phyloP scores from a whole-genome alignment of 2,113 vertebrate species.

The Charadrius vociferus region DNA sequence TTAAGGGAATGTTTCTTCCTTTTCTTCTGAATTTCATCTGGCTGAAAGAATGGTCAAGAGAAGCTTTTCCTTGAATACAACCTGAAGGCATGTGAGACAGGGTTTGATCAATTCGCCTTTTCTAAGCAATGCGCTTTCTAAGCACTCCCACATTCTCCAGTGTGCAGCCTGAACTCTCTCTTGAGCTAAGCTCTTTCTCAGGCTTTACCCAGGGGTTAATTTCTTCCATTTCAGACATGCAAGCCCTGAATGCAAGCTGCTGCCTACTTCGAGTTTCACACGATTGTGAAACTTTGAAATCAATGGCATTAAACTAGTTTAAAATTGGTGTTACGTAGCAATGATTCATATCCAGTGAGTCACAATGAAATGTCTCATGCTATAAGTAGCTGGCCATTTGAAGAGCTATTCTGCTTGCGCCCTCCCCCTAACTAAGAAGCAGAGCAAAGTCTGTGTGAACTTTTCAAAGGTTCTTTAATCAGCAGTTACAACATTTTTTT shows the following conservation, averaged over 20 bases:
- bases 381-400: background rate
- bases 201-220: background rate
- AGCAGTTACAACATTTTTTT: background rate
- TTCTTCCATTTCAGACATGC: constrained; percentile 6
- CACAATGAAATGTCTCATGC: constrained; percentile 34
- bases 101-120: background rate
- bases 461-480: constrained; percentile 20
- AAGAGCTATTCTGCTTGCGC: background rate
- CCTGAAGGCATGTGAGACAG: background rate
- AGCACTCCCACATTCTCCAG: background rate
- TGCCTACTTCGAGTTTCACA: background rate
- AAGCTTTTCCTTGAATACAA: background rate
- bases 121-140: background rate
- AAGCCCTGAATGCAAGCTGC: background rate
- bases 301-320: constrained; percentile 1
- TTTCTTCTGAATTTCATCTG: background rate
- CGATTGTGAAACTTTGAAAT: constrained; percentile 24
- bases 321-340: background rate
- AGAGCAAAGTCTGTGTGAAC: background rate
- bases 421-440: background rate
- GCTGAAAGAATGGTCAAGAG: background rate
- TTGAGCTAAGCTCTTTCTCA: background rate
- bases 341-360: constrained; percentile 45
- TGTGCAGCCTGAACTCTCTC: background rate
- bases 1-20: background rate